phyloP scores from a whole-genome alignment of 2,113 vertebrate species.

The Panurus biarmicus region DNA sequence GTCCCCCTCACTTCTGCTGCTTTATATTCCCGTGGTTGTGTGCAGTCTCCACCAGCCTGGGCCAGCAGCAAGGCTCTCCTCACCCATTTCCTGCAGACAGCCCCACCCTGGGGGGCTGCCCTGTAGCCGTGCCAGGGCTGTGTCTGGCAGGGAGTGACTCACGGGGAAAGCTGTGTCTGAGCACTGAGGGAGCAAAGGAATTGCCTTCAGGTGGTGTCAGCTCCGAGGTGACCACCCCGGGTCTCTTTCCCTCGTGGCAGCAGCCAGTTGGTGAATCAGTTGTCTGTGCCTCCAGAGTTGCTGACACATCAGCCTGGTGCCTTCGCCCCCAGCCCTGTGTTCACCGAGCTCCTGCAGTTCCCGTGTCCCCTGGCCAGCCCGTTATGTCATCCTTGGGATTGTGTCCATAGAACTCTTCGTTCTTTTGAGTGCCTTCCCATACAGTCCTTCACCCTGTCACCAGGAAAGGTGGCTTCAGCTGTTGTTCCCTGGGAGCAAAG shows the following conservation, averaged over 20 bases:
- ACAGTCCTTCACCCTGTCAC: neutral
- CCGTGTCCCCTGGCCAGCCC: neutral
- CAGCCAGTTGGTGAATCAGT: slow-evolving; percentile 25
- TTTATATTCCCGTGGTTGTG: neutral
- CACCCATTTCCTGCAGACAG: slow-evolving; percentile 64
- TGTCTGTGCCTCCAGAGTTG: neutral
- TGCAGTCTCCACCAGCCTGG: neutral
- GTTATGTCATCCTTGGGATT: neutral
- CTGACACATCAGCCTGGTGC: neutral
- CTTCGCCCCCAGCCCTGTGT: neutral
- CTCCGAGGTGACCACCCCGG: slow-evolving; percentile 44
- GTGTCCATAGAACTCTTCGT: neutral
- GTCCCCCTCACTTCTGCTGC: neutral
- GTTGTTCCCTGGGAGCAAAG: neutral
- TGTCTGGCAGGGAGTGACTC: slow-evolving; percentile 70
- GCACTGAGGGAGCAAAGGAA: slow-evolving; percentile 30
- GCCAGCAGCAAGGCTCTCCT: neutral
- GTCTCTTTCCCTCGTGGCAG: slow-evolving; percentile 32
- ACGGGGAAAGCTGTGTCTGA: slow-evolving; percentile 60
- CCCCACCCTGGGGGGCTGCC: slow-evolving; percentile 40
- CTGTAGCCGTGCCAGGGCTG: slow-evolving; percentile 39
- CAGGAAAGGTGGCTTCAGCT: neutral
- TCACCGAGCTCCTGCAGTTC: neutral
- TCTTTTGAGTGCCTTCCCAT: neutral
- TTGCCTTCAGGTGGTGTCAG: slow-evolving; percentile 68